A percentile compares a stretch with the other conserved stretches of the same genome.
Evolutionary conservation across 2,888 invertebrate species (phyloP).

Genomic region (Neocrepidodera transversa): DNA sequence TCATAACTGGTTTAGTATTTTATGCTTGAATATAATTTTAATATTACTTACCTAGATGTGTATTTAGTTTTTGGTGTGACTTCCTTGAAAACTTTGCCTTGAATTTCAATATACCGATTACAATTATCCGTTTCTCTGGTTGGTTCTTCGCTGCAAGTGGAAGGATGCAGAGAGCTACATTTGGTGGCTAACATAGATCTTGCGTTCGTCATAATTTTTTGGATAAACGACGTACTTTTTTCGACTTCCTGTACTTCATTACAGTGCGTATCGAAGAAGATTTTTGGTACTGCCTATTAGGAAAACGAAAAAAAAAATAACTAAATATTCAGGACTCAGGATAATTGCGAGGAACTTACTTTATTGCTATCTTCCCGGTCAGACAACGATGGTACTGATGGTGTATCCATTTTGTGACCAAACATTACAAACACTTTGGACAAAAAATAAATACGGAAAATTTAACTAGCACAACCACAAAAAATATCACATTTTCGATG

Average conservation of each 20-base stretch:
- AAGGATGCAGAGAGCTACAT: conserved; percentile 27
- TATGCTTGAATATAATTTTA: too few species aligned
- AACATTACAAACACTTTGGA: neutral
- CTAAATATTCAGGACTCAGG: neutral
- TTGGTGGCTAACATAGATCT: conserved; percentile 43
- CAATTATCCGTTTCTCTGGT: conserved; percentile 36
- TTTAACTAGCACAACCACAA: neutral
- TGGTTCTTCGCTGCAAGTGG: conserved; percentile 31
- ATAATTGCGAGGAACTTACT: neutral
- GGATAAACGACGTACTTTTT: conserved; percentile 39
- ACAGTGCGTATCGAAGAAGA: neutral
- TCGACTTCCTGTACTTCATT: neutral
- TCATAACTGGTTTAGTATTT: too few species aligned
- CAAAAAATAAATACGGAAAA: neutral
- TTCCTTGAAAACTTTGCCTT: neutral
- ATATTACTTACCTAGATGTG: neutral
- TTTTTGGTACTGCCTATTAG: neutral
- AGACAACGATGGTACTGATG: neutral
- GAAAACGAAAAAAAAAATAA: neutral
- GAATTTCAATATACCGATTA: neutral
- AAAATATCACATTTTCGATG: neutral
- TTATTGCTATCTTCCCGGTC: conserved; percentile 6
- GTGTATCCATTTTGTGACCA: neutral
- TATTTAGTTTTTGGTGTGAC: neutral
- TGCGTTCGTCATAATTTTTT: conserved; percentile 48